Conservation (phyloP, 1,140 invertebrate species). For the Pogonus chalceus region DNA sequence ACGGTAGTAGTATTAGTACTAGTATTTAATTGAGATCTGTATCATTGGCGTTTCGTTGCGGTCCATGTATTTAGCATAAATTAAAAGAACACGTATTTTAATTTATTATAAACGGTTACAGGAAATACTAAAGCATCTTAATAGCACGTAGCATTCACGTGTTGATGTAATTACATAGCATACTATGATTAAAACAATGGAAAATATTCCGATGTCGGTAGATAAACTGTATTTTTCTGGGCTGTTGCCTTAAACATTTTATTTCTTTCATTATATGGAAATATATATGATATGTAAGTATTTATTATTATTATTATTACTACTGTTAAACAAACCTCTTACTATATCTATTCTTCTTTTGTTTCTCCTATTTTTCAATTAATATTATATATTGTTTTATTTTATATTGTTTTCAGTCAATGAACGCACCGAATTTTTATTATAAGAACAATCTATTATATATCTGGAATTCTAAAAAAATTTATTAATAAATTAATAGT, state of each 20-base stretch:
- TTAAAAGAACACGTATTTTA: background rate
- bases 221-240: background rate
- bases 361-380: no score
- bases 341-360: no score
- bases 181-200: slow-evolving; percentile 3
- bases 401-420: no score
- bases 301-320: background rate
- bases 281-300: background rate
- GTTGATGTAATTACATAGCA: background rate
- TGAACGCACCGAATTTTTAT: no score
- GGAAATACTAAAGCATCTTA: background rate
- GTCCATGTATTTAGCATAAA: background rate
- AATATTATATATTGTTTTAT: no score
- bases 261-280: slow-evolving; percentile 1
- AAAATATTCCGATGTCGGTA: no score
- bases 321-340: no score
- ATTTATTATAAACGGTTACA: background rate
- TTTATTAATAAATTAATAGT: no score
- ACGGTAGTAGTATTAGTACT: no score
- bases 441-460: no score
- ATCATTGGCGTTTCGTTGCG: background rate
- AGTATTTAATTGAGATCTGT: no score
- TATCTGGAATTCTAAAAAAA: no score
- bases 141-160: background rate
- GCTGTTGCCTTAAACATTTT: background rate